A percentile compares a stretch with the other conserved stretches of the same genome.
Evolutionary conservation across 2,113 vertebrate species (phyloP).

Genomic region (pig (Sus scrofa)): T2T-Sscrofa CM000826.6:17501501-17502000

Average conservation of each 20-base stretch:
- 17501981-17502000: no score
- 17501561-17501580: neutral
- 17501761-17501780: neutral
- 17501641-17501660: neutral
- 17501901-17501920: slow-evolving; percentile 5
- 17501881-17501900: neutral
- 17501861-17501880: neutral
- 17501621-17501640: neutral
- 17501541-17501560: neutral
- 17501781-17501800: neutral
- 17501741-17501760: neutral
- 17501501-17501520: no score
- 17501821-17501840: neutral
- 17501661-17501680: neutral
- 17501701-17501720: neutral
- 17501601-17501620: neutral
- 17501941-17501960: no score
- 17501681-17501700: neutral
- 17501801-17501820: neutral
- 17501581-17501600: neutral
- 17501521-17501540: neutral
- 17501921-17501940: neutral
- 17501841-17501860: neutral
- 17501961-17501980: no score
- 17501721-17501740: neutral